Base-by-base conservation (phyloP, 2,888 invertebrate genomes). In the Thereva nobilitata region DNA sequence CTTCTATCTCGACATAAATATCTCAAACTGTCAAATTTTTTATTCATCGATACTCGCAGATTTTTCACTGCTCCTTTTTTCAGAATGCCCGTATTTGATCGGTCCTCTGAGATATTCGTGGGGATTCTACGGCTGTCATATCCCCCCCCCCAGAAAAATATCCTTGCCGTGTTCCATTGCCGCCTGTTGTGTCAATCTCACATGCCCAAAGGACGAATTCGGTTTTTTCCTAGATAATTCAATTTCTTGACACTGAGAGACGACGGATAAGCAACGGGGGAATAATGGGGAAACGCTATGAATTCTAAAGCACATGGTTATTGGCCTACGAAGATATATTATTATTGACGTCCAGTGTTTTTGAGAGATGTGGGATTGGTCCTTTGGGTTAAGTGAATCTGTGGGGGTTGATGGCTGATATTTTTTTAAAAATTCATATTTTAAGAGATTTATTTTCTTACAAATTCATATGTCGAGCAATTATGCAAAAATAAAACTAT, bases 41-140 rank as follows among this genome's bases (percentile, higher is more conserved):
- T 73, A 73, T 73, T 73, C 72, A 73, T 73, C 70, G 72, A 71
- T 70, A 70, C 70, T 71, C 70, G 68, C 56, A 70, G 71, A 71
- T 73, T 73, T 72, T 67, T 69, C 68, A 68, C 71, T 72, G 49
- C 56, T 68, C 49, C 44, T 57, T 61, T 66, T 71, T 69, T 67
- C 68, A 66, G 70, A 67, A 68, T 70, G 67, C 70, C 69, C 68
- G 66, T 67, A 63, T 63, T 64, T 67, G 55, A 67, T 63, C 63
- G 67, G 63, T 47, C 67, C 67, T 8, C 50, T 42, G 67, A 67
- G 67, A 61, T 35, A 64, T 64, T 64, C 10, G 40, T 53, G 64
- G 64, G 64, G 64, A 64, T 64, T 52, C 53, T 42, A 42, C 42
- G 44, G 34, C 42, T 50, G 50, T 53, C 53, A 42, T 64, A 42